Conservation (phyloP, 2,888 invertebrate genomes). For the Lypha dubia region DNA sequence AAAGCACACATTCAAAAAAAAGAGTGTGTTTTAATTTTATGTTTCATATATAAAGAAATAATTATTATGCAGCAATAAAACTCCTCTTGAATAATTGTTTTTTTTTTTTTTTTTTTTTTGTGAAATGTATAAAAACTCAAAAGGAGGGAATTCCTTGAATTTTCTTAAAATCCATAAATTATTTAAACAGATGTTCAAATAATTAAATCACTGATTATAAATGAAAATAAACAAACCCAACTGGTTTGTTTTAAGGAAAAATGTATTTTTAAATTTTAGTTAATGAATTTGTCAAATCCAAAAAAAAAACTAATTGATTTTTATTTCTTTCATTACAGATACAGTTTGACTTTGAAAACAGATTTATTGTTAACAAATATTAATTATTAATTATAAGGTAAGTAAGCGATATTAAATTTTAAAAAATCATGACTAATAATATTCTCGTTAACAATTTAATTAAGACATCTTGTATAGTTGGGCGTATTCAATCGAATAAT, state of each 20-base stretch:
- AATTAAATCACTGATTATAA: not conserved
- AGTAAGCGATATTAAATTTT: slow-evolving; percentile 27
- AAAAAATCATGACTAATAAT: slow-evolving; percentile 40
- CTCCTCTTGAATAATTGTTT: not conserved
- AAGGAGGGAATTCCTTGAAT: slow-evolving; percentile 6
- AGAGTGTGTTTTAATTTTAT: not conserved
- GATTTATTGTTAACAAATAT: slow-evolving; percentile 35
- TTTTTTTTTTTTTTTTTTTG: slow-evolving; percentile 2
- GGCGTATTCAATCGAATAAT: too few species aligned
- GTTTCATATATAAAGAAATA: not conserved
- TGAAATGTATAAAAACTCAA: too few species aligned
- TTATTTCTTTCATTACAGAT: slow-evolving; percentile 59
- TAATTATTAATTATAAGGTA: slow-evolving; percentile 69
- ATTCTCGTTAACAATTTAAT: not conserved
- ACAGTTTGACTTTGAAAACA: slow-evolving; percentile 33
- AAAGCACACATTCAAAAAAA: not conserved
- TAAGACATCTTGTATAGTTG: not conserved
- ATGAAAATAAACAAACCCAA: not conserved
- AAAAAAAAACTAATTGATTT: slow-evolving; percentile 60
- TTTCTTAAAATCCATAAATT: not conserved
- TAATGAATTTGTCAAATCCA: slow-evolving; percentile 43
- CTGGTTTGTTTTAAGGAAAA: not conserved
- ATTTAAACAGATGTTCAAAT: slow-evolving; percentile 42
- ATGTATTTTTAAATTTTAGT: not conserved
- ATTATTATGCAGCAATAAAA: slow-evolving; percentile 6